Percentiles rank a stretch among this genome's conserved stretches.
These are phyloP conservation scores for Vanessa atalanta DNA, from an alignment of 1,140 invertebrate genomes.

Conservation along the genomic window DNA sequence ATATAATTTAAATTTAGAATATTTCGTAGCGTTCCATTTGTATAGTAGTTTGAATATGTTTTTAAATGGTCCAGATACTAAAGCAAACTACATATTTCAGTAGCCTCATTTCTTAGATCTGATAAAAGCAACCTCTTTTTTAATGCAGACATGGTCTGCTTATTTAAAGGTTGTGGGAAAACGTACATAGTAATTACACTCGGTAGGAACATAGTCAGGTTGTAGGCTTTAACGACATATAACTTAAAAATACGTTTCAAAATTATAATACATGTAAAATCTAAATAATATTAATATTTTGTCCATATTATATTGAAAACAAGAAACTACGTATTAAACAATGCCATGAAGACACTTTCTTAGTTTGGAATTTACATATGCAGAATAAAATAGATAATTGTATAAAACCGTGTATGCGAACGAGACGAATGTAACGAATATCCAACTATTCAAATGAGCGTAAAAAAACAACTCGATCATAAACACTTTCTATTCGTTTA, in stretches of 20 bases:
- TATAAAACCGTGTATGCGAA: neutral
- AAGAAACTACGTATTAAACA: neutral
- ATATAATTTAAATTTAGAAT: neutral
- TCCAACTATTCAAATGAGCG: neutral
- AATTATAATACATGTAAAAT: too few species aligned
- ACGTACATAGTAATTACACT: constrained; percentile 14
- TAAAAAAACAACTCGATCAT: neutral
- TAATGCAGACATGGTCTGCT: constrained; percentile 18
- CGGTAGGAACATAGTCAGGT: constrained; percentile 6
- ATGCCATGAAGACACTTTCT: neutral
- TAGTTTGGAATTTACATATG: neutral
- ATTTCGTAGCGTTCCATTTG: neutral
- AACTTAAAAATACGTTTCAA: neutral
- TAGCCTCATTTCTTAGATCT: neutral
- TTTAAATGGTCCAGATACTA: too few species aligned
- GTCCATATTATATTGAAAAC: neutral
- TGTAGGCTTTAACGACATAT: constrained; percentile 13
- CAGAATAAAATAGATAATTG: neutral
- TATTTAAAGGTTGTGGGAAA: constrained; percentile 26
- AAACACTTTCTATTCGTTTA: constrained; percentile 6
- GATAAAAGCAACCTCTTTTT: neutral
- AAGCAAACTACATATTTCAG: neutral
- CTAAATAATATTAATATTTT: too few species aligned
- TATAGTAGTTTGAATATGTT: too few species aligned
- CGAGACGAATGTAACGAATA: neutral